Percentiles rank a stretch among this genome's conserved stretches.
These are phyloP conservation scores for Amazona guildingii DNA, from an alignment of 2,113 vertebrate genomes.

Conservation along the genomic window DNA sequence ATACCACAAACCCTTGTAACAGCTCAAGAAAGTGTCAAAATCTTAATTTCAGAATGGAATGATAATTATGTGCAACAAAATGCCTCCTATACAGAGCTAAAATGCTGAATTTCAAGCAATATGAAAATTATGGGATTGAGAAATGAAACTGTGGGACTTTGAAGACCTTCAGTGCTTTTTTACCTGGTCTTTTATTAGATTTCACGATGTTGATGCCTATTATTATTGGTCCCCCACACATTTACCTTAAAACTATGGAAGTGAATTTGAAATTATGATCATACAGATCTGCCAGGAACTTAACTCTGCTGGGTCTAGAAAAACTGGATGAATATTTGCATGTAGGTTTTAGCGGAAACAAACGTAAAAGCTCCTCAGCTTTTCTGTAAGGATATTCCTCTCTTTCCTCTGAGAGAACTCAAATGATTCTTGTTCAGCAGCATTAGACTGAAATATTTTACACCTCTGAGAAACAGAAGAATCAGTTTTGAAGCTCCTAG, in stretches of 20 bases:
- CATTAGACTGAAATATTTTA: not conserved
- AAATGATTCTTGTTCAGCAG: not conserved
- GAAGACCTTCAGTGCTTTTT: not conserved
- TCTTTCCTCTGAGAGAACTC: not conserved
- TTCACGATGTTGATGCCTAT: not conserved
- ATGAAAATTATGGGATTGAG: not conserved
- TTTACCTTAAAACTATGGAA: not conserved
- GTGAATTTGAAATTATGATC: not conserved
- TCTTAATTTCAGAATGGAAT: not conserved
- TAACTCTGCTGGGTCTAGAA: not conserved
- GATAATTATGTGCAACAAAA: not conserved
- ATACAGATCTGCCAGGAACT: not conserved
- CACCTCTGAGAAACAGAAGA: not conserved
- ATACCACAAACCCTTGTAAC: not conserved
- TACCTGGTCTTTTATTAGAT: not conserved
- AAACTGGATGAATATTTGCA: not conserved
- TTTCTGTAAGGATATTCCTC: not conserved
- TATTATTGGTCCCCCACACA: not conserved
- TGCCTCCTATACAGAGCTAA: not conserved
- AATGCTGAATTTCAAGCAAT: not conserved
- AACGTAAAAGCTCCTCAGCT: not conserved
- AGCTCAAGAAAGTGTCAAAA: not conserved
- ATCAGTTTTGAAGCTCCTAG: not conserved
- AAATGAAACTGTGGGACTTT: not conserved
- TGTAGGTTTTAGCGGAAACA: not conserved